Evolutionary conservation across 23 tunicate species (phyloP).

Genomic region (Ciona savignyi): DNA sequence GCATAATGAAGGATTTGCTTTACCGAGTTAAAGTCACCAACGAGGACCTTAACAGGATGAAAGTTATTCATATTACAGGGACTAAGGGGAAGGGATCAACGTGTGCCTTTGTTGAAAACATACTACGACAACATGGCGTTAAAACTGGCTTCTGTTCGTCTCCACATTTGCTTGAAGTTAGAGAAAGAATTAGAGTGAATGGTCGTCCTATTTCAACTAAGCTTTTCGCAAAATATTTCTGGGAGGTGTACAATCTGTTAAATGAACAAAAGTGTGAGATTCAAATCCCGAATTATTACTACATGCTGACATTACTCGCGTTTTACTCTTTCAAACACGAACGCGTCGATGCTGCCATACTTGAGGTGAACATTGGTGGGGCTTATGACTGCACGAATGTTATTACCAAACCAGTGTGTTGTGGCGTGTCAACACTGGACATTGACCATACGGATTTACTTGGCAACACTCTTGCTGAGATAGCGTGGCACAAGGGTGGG

Average conservation of each 20-base stretch:
- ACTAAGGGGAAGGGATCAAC: constrained; percentile 98
- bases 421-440: constrained; percentile 79
- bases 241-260: constrained; percentile 46
- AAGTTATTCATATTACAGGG: constrained; percentile 60
- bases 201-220: constrained; percentile 67
- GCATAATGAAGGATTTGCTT: constrained; percentile 58
- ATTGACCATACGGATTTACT: constrained; percentile 64
- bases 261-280: constrained; percentile 21
- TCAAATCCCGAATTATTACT: constrained; percentile 66
- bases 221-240: constrained; percentile 65
- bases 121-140: constrained; percentile 63
- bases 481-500: constrained; percentile 95
- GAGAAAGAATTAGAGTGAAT: constrained; percentile 81
- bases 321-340: constrained; percentile 69
- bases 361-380: constrained; percentile 97
- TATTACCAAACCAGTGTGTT: constrained; percentile 35
- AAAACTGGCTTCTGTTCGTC: constrained; percentile 90
- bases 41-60: constrained; percentile 32
- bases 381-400: constrained; percentile 89
- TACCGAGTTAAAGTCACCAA: constrained; percentile 45
- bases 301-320: constrained; percentile 70
- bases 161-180: constrained; percentile 84
- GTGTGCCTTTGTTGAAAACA: constrained; percentile 87
- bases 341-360: constrained; percentile 61
- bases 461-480: constrained; percentile 63